Base-by-base conservation (phyloP, 1,140 invertebrate species). In the Yoshiicerus persimilis region DNA sequence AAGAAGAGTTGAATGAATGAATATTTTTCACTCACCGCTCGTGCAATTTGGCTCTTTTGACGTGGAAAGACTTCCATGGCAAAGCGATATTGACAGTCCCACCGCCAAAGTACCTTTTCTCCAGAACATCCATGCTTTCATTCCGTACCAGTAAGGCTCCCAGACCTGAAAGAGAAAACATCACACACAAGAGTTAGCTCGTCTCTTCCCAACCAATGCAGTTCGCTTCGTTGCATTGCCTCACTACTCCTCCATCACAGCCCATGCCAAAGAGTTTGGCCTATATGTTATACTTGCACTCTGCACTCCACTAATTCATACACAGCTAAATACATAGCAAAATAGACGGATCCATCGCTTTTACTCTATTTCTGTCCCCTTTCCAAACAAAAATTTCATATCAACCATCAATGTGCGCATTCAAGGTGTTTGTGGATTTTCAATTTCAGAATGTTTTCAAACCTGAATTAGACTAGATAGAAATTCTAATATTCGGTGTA, bases 51-150 rank as follows among this genome's bases (percentile, higher is more conserved):
- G 93, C 91, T 90, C 95, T 94, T 91, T 95, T 95, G 16, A 96
- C 94, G 92, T 97, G 95, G 91, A 95, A 95, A 91, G 95, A 93
- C 92, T 95, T 93, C 83, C 93, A 94, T 47, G 95, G 95, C 64
- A 97, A 93, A 20, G 96, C 94, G 90, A 98, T 95, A 91, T 96
- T 94, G 10, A 99, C 96, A 5, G 97, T 98, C 4, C 98, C 98
- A 39, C 98, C 98, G 30, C 98, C 98, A 93, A 97, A 98, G 92
- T 97, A 99, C 66, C 92, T 93, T 93, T 96, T 97, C 16, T 94
- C 92, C 75, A 98, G 93, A 27, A 95, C 92, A 91, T 94, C 36
- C 4, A 93, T 93, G 90, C 95, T 95, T 1, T 92, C 92, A 91
- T 96, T 96, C 90, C 94, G 95, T 0, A 99, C 95, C 77, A 99